These are phyloP conservation scores for Bursaphelenchus okinawaensis DNA, from an alignment of 2,888 invertebrate species.

Conservation along the genomic window DNA sequence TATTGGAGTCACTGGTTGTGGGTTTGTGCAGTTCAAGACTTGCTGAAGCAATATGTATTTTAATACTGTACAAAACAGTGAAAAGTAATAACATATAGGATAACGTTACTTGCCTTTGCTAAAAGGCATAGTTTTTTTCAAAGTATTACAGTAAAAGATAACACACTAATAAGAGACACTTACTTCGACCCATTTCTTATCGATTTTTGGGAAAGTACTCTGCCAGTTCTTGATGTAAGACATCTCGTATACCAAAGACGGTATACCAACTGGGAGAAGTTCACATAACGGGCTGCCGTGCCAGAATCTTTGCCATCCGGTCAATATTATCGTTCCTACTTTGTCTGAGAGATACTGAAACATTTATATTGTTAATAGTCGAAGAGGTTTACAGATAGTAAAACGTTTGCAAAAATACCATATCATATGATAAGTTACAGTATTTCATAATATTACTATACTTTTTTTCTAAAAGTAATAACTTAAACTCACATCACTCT, in stretches of 20 bases:
- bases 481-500: not conserved
- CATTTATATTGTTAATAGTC: not conserved
- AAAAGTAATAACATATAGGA: no score
- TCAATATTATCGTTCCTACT: constrained; percentile 42
- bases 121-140: no score
- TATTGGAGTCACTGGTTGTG: not conserved
- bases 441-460: no score
- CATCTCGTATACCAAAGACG: constrained; percentile 44
- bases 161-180: not conserved
- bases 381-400: constrained; percentile 17
- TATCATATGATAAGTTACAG: no score
- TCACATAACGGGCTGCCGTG: constrained; percentile 62
- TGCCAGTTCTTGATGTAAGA: constrained; percentile 32
- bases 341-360: constrained; percentile 22
- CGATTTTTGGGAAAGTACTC: not conserved
- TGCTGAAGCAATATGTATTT: no score
- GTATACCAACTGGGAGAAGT: constrained; percentile 59
- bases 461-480: no score
- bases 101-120: no score
- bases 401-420: not conserved
- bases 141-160: constrained; percentile 3
- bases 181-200: not conserved
- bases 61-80: no score
- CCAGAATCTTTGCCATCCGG: constrained; percentile 59
- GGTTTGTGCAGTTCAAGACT: not conserved